Conservation (phyloP, 2,113 vertebrate species). For the Gallinago undulata region DNA sequence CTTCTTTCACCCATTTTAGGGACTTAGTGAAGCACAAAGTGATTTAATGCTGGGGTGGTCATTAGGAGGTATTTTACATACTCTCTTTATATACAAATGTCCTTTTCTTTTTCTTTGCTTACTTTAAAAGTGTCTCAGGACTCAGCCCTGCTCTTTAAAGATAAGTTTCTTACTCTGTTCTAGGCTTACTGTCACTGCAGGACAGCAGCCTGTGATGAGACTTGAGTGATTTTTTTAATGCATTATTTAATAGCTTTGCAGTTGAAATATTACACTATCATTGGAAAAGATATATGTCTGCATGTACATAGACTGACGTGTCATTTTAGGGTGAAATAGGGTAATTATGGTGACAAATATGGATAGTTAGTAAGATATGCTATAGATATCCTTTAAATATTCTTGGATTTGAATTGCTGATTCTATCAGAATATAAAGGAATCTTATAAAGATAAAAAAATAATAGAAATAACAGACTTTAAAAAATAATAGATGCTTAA, state of each 20-base stretch:
- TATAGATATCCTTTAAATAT: not conserved
- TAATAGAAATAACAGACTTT: not conserved
- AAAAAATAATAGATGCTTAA: not conserved
- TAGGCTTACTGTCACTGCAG: not conserved
- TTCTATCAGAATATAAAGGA: not conserved
- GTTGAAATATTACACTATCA: not conserved
- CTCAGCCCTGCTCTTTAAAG: not conserved
- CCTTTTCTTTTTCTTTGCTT: not conserved
- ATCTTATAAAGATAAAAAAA: not conserved
- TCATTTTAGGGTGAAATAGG: not conserved
- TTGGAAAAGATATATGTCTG: not conserved
- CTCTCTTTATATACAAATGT: not conserved
- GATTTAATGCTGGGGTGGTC: not conserved
- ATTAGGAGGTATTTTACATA: not conserved
- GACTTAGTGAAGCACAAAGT: not conserved
- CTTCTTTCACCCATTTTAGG: not conserved
- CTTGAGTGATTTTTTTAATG: not conserved
- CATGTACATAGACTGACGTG: not conserved
- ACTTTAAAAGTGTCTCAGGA: not conserved
- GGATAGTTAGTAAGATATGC: not conserved
- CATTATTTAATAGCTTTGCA: not conserved
- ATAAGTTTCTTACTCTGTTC: not conserved
- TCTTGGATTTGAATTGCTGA: not conserved
- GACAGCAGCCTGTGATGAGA: not conserved
- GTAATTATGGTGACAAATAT: not conserved